Evolutionary conservation across 2,797 vertebrate species (phyloP).

Genomic region (Protosalanx chinensis): DNA sequence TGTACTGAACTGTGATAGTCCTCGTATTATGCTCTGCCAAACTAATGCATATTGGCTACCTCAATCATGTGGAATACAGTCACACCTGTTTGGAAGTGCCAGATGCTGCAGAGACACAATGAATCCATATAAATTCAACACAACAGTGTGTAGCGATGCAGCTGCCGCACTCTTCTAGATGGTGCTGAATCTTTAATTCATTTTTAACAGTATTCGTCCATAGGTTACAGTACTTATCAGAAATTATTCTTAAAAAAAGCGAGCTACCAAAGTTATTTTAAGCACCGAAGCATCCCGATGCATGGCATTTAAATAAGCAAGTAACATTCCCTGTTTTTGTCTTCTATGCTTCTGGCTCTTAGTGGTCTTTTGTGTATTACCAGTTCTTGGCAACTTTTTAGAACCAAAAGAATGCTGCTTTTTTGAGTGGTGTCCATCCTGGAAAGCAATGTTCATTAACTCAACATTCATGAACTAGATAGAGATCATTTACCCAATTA

Average conservation of each 20-base stretch:
- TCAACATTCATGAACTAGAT: no score
- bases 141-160: constrained; percentile 49
- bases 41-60: constrained; percentile 31
- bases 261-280: neutral
- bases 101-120: constrained; percentile 62
- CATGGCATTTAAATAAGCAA: neutral
- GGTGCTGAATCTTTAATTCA: constrained; percentile 43
- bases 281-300: neutral
- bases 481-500: no score
- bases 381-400: neutral
- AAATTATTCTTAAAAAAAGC: neutral
- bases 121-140: constrained; percentile 56
- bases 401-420: neutral
- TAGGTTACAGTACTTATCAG: neutral
- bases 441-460: no score
- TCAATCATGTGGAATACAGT: constrained; percentile 57
- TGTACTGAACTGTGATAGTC: constrained; percentile 35
- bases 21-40: constrained; percentile 30
- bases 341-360: neutral
- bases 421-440: no score
- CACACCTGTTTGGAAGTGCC: constrained; percentile 52
- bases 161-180: constrained; percentile 54
- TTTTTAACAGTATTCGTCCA: neutral
- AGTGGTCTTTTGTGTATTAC: neutral
- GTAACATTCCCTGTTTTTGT: neutral